Base-by-base conservation (phyloP, 2,797 vertebrate species). In the Enteromius trimaculatus region DNA sequence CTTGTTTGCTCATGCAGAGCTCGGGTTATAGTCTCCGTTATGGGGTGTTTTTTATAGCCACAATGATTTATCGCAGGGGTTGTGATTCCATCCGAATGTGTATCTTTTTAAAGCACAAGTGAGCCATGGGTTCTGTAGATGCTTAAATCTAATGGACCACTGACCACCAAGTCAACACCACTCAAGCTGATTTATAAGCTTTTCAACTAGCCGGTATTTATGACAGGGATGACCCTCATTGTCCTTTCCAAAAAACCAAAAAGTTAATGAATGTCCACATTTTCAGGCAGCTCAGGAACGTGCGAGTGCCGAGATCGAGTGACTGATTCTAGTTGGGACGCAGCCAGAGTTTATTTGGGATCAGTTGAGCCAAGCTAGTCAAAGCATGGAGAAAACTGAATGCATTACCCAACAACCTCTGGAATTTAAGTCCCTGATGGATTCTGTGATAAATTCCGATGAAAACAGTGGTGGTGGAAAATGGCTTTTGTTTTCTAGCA, bases 371-470 rank as follows among this genome's bases (percentile, higher is more conserved):
- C 68, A 19, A 85, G 80, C 72, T 62, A 86, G 77, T 77, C 85
- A 86, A 77, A 91, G 47, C 39, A 29, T 91, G 89, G 90, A 90
- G 81, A 26, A 34, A 82, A 72, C 37, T 77, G 88, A 90, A 77
- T 53, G 31, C 78, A 84, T 94, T 93, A 91, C 90, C 84, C 90
- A 92, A 92, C 90, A 91, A 84, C 53, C 76, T 80, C 26, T 79
- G 76, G 81, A 85, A 77, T 55, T 83, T 53, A 80, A 90, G 89
- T 87, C 62, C 72, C 80, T 83, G 86, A 80, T 91, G 89, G 89
- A 88, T 68, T 72, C 42, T 79, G 70, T 88, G 92, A 92, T 93
- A 90, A 90, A 90, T 64, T 21, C 19, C 0, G 47, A 51, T 75
- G 58, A 83, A 86, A 87, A 88, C 68, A 81, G 64, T 81, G 85